Percentiles rank a stretch among this genome's conserved stretches.
These are phyloP conservation scores for Saxidomus purpurata DNA, from an alignment of 1,140 invertebrate species.

Conservation along the genomic window DNA sequence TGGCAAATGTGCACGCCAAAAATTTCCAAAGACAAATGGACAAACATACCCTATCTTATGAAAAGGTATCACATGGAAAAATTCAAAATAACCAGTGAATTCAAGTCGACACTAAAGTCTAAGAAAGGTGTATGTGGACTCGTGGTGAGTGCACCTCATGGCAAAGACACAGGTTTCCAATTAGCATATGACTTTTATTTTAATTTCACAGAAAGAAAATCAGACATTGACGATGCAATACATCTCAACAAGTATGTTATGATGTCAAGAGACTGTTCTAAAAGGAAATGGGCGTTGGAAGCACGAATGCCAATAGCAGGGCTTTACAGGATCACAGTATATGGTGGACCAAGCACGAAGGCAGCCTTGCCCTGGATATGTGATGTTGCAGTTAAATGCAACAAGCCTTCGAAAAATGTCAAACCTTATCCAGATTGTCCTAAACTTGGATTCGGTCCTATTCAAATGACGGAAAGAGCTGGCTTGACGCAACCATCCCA, in stretches of 20 bases:
- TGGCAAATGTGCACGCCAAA: conserved; percentile 43
- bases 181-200: conserved; percentile 61
- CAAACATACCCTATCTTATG: conserved; percentile 2
- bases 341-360: conserved; percentile 10
- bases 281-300: conserved; percentile 45
- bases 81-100: conserved; percentile 39
- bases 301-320: conserved; percentile 53
- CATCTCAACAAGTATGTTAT: conserved; percentile 43
- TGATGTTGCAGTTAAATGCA: conserved; percentile 48
- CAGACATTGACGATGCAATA: conserved; percentile 2
- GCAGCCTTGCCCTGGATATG: conserved; percentile 43
- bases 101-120: conserved; percentile 48
- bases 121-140: conserved; percentile 48
- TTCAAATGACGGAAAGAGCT: conserved; percentile 48
- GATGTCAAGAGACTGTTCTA: conserved; percentile 26
- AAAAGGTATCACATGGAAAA: conserved; percentile 41
- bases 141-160: background rate
- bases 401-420: background rate
- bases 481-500: conserved; percentile 49
- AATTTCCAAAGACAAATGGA: conserved; percentile 19
- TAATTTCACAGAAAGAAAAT: conserved; percentile 11
- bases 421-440: conserved; percentile 59
- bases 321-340: conserved; percentile 53
- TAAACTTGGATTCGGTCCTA: conserved; percentile 52
- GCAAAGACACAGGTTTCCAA: conserved; percentile 22